These are phyloP conservation scores for Drosophila suzukii DNA, from an alignment of 1,140 invertebrate species.

Conservation along the genomic window DNA sequence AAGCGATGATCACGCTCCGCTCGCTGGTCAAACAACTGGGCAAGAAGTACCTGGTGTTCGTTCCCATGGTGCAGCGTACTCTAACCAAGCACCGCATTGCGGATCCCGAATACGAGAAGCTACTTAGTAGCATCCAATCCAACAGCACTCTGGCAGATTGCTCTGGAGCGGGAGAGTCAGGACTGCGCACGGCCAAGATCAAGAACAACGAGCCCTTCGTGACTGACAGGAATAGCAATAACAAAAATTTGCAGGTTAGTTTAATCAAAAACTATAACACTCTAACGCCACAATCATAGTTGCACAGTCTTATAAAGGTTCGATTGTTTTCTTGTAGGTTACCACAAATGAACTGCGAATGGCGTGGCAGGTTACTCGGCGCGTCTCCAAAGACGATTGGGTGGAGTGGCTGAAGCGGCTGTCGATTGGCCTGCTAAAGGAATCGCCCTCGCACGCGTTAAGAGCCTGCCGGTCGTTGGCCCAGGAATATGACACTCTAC, in stretches of 20 bases:
- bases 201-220: slow-evolving; percentile 86
- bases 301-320: no score
- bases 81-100: slow-evolving; percentile 93
- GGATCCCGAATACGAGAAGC: slow-evolving; percentile 91
- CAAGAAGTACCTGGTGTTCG: slow-evolving; percentile 95
- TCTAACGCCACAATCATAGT: no score
- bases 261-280: background rate
- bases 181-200: slow-evolving; percentile 85
- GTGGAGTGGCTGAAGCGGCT: slow-evolving; percentile 97
- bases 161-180: slow-evolving; percentile 87
- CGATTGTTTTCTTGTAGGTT: slow-evolving; percentile 85
- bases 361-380: slow-evolving; percentile 94
- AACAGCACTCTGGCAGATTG: slow-evolving; percentile 86
- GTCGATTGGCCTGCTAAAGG: slow-evolving; percentile 96
- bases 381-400: slow-evolving; percentile 99
- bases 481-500: slow-evolving; percentile 96
- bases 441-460: slow-evolving; percentile 97
- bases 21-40: slow-evolving; percentile 95
- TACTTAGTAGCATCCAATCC: slow-evolving; percentile 89
- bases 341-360: slow-evolving; percentile 93
- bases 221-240: slow-evolving; percentile 85
- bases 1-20: slow-evolving; percentile 96
- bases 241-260: slow-evolving; percentile 89
- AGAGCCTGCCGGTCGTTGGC: slow-evolving; percentile 96
- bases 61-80: slow-evolving; percentile 95